Evolutionary conservation across 2,113 vertebrate species (phyloP).

Genomic region (Nycticryphes semicollaris): DNA sequence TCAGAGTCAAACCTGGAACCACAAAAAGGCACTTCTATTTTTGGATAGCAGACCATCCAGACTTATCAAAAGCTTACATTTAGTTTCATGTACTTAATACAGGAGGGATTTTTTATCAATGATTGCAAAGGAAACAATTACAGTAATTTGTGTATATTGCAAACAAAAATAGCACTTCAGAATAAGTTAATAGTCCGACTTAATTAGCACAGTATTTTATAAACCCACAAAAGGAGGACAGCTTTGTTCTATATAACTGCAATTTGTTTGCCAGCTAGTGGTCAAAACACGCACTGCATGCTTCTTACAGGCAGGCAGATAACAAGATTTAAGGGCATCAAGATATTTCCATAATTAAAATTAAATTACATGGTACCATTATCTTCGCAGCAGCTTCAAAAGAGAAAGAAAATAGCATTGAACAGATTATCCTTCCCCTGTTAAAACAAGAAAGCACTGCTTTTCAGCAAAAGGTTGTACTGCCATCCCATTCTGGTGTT

Average conservation of each 20-base stretch:
- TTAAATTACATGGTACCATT: slow-evolving; percentile 66
- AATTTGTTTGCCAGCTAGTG: slow-evolving; percentile 75
- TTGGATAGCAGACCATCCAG: not conserved
- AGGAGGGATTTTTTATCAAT: not conserved
- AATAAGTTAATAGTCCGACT: slow-evolving; percentile 48
- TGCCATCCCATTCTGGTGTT: not conserved
- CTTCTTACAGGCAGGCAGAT: slow-evolving; percentile 39
- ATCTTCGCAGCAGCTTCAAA: slow-evolving; percentile 50
- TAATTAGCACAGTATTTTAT: slow-evolving; percentile 45
- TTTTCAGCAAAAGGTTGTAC: slow-evolving; percentile 20
- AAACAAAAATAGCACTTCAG: slow-evolving; percentile 60
- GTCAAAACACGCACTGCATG: slow-evolving; percentile 58
- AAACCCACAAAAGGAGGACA: slow-evolving; percentile 48
- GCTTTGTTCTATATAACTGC: slow-evolving; percentile 58
- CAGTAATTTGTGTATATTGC: slow-evolving; percentile 7
- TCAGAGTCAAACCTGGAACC: slow-evolving; percentile 91
- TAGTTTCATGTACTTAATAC: not conserved
- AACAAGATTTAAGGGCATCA: slow-evolving; percentile 65
- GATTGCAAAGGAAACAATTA: slow-evolving; percentile 53
- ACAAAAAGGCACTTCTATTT: not conserved
- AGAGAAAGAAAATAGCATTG: slow-evolving; percentile 40
- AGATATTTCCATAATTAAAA: slow-evolving; percentile 66
- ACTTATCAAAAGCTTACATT: not conserved
- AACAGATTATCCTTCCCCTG: slow-evolving; percentile 34
- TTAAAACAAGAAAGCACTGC: not conserved